These are phyloP conservation scores for Halictus quadricinctus DNA, from an alignment of 2,888 invertebrate genomes.

Conservation along the genomic window DNA sequence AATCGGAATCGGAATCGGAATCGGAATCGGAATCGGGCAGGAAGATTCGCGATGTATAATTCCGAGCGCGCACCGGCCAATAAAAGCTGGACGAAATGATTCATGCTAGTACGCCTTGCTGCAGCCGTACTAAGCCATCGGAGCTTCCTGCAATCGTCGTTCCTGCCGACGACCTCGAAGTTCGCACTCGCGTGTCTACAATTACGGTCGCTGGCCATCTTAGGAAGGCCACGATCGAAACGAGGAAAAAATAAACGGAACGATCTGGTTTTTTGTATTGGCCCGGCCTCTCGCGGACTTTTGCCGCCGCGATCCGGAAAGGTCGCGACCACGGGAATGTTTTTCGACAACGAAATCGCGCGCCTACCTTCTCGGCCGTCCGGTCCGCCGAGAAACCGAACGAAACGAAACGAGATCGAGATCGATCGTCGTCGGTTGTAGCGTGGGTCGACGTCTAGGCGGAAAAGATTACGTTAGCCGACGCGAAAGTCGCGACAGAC, in stretches of 20 bases:
- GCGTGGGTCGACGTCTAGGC: slow-evolving; percentile 31
- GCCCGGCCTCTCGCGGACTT: not conserved
- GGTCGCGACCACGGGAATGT: not conserved
- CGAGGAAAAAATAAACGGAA: slow-evolving; percentile 20
- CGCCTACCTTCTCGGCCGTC: not conserved
- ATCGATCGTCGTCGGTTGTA: not conserved
- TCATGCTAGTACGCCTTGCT: slow-evolving; percentile 59
- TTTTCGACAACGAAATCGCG: not conserved
- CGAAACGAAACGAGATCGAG: not conserved
- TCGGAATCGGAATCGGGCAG: not conserved
- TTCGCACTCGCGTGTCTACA: slow-evolving; percentile 57
- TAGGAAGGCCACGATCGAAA: slow-evolving; percentile 60
- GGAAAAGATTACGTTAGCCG: slow-evolving; percentile 20
- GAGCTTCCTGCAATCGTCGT: slow-evolving; percentile 62
- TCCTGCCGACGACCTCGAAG: slow-evolving; percentile 60
- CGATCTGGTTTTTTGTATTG: slow-evolving; percentile 35
- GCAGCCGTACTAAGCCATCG: slow-evolving; percentile 55
- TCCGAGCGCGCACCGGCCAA: slow-evolving; percentile 47
- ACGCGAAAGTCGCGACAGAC: not conserved
- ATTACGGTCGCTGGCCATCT: slow-evolving; percentile 68
- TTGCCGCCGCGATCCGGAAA: not conserved
- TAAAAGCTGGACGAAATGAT: slow-evolving; percentile 51
- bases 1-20: not conserved
- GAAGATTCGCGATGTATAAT: slow-evolving; percentile 30
- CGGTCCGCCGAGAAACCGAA: not conserved